A percentile compares a stretch with the other conserved stretches of the same genome.
Conservation (phyloP, 2,113 vertebrate genomes). For the Pyxicephalus adspersus region DNA sequence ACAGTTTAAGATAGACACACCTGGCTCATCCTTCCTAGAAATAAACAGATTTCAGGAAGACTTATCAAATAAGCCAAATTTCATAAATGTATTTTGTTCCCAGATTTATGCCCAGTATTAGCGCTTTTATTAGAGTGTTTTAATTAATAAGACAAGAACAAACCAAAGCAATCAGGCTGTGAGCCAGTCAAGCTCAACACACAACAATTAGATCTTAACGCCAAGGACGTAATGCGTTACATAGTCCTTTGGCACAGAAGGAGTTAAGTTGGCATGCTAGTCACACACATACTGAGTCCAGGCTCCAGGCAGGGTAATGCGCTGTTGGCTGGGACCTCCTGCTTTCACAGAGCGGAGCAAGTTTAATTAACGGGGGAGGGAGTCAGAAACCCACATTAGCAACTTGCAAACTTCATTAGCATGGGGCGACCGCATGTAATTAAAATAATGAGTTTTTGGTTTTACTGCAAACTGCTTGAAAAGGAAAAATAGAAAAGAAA, state of each 20-base stretch:
- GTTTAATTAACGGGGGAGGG: slow-evolving; percentile 62
- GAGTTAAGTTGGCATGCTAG: slow-evolving; percentile 31
- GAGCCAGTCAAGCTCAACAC: neutral
- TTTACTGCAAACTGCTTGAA: slow-evolving; percentile 61
- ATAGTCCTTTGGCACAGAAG: neutral
- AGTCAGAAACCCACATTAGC: slow-evolving; percentile 65
- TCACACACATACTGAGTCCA: slow-evolving; percentile 26
- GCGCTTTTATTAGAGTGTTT: slow-evolving; percentile 6
- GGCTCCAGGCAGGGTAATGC: slow-evolving; percentile 45
- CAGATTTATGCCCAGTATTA: slow-evolving; percentile 18
- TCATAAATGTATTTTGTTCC: slow-evolving; percentile 8
- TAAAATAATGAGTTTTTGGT: slow-evolving; percentile 68
- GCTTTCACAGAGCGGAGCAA: neutral
- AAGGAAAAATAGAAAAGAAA: neutral
- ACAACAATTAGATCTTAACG: slow-evolving; percentile 12
- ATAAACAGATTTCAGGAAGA: neutral
- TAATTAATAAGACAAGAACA: slow-evolving; percentile 4
- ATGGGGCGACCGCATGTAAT: slow-evolving; percentile 64
- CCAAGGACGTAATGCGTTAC: neutral
- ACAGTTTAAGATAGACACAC: too few species aligned
- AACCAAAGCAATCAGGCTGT: slow-evolving; percentile 22
- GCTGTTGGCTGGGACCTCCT: slow-evolving; percentile 47
- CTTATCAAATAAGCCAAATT: neutral
- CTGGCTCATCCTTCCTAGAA: too few species aligned
- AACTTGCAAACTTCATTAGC: slow-evolving; percentile 69